These are phyloP conservation scores for Diphyllodes magnificus DNA, from an alignment of 2,113 vertebrate genomes.

Conservation along the genomic window DNA sequence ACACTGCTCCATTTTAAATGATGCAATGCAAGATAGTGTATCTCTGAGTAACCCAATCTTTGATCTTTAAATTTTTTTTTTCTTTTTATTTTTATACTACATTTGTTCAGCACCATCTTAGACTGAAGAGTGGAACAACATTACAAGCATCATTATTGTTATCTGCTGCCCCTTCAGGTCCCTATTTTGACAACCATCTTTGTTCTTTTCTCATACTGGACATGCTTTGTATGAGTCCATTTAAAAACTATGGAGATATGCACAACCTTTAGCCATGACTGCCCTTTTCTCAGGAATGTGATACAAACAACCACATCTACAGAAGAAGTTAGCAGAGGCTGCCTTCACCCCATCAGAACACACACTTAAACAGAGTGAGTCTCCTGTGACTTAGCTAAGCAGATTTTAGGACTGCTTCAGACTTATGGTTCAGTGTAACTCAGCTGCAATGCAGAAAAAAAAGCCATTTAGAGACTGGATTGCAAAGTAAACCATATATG, in stretches of 20 bases:
- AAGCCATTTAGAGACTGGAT: not conserved
- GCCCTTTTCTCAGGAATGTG: not conserved
- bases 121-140: not conserved
- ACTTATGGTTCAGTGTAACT: not conserved
- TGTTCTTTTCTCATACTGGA: not conserved
- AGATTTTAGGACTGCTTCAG: slow-evolving; percentile 3
- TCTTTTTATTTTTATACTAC: not conserved
- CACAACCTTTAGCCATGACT: not conserved
- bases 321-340: not conserved
- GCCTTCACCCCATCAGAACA: not conserved
- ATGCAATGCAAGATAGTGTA: not conserved
- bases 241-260: not conserved
- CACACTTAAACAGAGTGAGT: not conserved
- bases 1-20: not conserved
- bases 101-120: not conserved
- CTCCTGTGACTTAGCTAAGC: not conserved
- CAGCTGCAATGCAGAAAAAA: not conserved
- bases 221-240: not conserved
- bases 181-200: not conserved
- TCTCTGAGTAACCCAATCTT: not conserved
- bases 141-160: not conserved
- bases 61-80: not conserved
- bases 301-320: not conserved
- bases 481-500: not conserved
- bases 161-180: not conserved